Evolutionary conservation across 2,797 vertebrate species (phyloP).

Genomic region (Trichosurus vulpecula): DNA sequence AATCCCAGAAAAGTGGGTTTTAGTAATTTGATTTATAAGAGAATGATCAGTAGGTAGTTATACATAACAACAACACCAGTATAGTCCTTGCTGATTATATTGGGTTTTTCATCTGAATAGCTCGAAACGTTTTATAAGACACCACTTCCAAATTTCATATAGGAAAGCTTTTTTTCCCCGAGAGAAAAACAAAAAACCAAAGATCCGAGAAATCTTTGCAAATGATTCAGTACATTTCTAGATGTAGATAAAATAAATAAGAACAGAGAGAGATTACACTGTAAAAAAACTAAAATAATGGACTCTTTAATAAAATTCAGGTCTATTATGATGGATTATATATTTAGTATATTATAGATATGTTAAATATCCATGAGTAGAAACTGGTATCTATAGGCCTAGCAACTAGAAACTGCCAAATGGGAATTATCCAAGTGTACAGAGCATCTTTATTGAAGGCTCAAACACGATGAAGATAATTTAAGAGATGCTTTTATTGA

Average conservation of each 20-base stretch:
- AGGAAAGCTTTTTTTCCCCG: slow-evolving; percentile 48
- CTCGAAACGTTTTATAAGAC: slow-evolving; percentile 70
- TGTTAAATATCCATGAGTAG: neutral
- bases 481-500: neutral
- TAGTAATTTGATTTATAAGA: slow-evolving; percentile 31
- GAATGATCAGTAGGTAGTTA: slow-evolving; percentile 10
- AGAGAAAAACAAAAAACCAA: neutral
- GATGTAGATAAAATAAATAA: slow-evolving; percentile 20
- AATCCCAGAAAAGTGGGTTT: slow-evolving; percentile 2
- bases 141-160: slow-evolving; percentile 53
- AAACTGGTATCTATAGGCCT: neutral
- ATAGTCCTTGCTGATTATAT: slow-evolving; percentile 21
- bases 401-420: neutral
- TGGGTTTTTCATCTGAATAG: slow-evolving; percentile 62
- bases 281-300: slow-evolving; percentile 64
- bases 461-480: neutral
- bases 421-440: neutral
- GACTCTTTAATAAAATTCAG: slow-evolving; percentile 19
- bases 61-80: neutral
- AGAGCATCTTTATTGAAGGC: neutral
- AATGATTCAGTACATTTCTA: neutral
- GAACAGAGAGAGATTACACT: slow-evolving; percentile 59
- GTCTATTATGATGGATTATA: neutral
- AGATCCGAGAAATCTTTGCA: neutral
- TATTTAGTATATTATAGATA: neutral